Evolutionary conservation across 1,140 invertebrate species (phyloP), one percentile per base, ranked within the genome.

Genomic region (Neodiprion lecontei): DNA sequence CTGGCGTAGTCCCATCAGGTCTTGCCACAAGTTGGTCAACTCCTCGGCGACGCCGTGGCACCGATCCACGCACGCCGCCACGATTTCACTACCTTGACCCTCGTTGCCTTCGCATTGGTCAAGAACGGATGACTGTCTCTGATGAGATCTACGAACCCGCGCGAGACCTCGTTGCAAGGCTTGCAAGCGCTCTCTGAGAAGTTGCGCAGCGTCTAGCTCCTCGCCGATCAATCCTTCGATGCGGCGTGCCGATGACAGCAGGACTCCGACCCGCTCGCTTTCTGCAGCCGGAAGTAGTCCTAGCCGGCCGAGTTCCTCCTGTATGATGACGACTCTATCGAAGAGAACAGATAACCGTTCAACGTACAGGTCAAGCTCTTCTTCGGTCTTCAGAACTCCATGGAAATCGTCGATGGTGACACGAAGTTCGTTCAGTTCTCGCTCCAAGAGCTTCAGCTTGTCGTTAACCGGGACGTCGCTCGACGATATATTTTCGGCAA

Each of bases 301-400:
- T 53, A 96, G 85, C 75, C 92, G 89, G 7, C 94, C 93, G n/a
- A 95, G 85, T 79, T 95, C 93, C 79, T 95, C 93, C 84, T 95
- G 92, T 79, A 95, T 94, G 14, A 92, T 90, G 50, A 92, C 91
- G 1, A 95, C 91, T n/a, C 94, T 90, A 2, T 91, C 90, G 28
- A 91, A 93, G 77, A 95, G 89, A 1, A 95, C 93, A 81, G 95
- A 93, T 12, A 96, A 85, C 70, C 94, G 88, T 84, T 96, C 94
- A 23, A 95, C 92, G 79, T 96, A 96, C 1, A 95, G 85, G 76
- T 94, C 92, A 5, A 96, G 87, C 82, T 96, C 94, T 76, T 96
- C 94, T 77, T 95, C 94, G 23, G 91, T 95, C 80, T 94, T 95
- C 14, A 96, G 92, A 0, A 95, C 91, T 1, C 94, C 93, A 81